Percentiles rank a stretch among this genome's conserved stretches.
phyloP scores from a whole-genome alignment of 1,140 invertebrate genomes.

The Frieseomelitta varia region DNA sequence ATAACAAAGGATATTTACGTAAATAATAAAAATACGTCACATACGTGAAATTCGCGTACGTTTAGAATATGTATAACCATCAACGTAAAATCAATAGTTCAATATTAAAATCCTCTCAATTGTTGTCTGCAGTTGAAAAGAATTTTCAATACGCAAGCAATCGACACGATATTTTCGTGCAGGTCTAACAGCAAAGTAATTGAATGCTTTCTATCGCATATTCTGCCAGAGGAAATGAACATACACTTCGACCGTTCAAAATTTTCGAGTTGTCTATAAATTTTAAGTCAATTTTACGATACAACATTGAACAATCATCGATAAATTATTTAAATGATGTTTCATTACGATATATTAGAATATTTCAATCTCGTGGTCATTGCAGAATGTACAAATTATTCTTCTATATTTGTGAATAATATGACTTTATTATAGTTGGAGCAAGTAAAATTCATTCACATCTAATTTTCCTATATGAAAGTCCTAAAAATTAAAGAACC shows the following conservation, averaged over 20 bases:
- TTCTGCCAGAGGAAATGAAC: not conserved
- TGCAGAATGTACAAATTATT: not conserved
- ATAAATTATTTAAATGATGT: not conserved
- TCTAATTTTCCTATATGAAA: not conserved
- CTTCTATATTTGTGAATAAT: not conserved
- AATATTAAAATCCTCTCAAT: not conserved
- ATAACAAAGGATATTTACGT: not conserved
- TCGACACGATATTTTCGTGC: not conserved
- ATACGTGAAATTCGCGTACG: not conserved
- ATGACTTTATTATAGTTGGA: not conserved
- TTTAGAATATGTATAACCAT: not conserved
- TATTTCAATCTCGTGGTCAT: not conserved
- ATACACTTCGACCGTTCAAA: not conserved
- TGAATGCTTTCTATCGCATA: not conserved
- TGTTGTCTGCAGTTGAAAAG: not conserved
- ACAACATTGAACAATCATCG: not conserved
- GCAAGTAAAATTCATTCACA: not conserved
- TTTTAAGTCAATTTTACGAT: not conserved
- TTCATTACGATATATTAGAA: not conserved
- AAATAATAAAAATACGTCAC: not conserved
- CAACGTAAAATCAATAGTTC: conserved; percentile 11
- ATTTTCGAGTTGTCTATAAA: not conserved
- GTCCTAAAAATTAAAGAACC: not conserved
- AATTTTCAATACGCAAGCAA: conserved; percentile 21
- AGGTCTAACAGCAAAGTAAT: not conserved